Evolutionary conservation across 2,113 vertebrate species (phyloP), one percentile per base, ranked within the genome.

Genomic region (Microtus ochrogaster): DNA sequence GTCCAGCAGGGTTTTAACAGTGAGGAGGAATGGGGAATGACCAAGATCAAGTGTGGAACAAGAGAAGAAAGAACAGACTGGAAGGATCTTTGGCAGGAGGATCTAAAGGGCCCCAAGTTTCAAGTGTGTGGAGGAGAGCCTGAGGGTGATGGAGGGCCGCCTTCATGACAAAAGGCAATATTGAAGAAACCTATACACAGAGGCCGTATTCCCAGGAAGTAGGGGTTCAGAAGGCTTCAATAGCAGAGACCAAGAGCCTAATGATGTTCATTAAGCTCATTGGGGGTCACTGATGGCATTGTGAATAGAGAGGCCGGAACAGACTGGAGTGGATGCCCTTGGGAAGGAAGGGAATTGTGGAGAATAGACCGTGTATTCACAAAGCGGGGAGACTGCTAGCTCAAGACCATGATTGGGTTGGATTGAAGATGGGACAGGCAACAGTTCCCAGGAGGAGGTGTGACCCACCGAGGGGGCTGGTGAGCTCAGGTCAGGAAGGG

Each of bases 141-240:
- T 19, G 44, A 8, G 88, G 39, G 28, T 86, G 39, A 12, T 22
- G 39, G 41, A 55, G 70, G 28, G 41, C n/a, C 2, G 73, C 83
- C 30, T 92, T 41, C 63, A 78, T 66, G 73, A 52, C 44, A 74
- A 72, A 91, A 49, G 44, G n/a, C 26, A 49, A 92, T 49, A 47
- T 24, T 70, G 77, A 92, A 85, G 66, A 41, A 72, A 65, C 1
- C 76, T 26, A 10, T 47, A 68, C n/a, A 16, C 89, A 81, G 81
- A 84, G 76, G 58, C 61, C 73, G 63, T 82, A 30, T 83, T 94
- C 84, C 95, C 81, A 72, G 89, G 65, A 73, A 28, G 72, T 52
- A 78, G 52, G 22, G 17, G n/a, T 44, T 91, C 66, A 41, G 17
- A 3, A 12, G 68, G 33, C 41, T 72, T 83, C 81, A 41, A 26